Conservation (phyloP, 1,140 invertebrate species). For the Apolygus lucorum region DNA sequence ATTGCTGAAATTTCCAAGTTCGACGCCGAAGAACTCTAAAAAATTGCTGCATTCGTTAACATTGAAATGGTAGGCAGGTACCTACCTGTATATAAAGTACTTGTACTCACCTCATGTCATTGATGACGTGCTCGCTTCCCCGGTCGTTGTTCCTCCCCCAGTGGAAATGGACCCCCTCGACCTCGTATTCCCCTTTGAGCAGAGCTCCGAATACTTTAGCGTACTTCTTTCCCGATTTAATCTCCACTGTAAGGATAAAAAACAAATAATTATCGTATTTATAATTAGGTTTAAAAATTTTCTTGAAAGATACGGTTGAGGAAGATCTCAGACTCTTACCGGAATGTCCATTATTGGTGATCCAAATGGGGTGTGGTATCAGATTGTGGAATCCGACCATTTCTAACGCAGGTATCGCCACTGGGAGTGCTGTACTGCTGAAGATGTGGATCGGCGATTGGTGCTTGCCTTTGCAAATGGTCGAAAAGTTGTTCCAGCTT, state of each 20-base stretch:
- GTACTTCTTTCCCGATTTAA: conserved; percentile 24
- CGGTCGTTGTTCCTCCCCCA: conserved; percentile 60
- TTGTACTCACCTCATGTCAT: conserved; percentile 43
- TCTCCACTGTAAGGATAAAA: conserved; percentile 27
- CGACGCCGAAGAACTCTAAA: too few relatives aligned
- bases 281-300: not conserved
- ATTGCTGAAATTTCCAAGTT: too few relatives aligned
- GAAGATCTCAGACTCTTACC: conserved; percentile 41
- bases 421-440: conserved; percentile 47
- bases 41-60: too few relatives aligned
- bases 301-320: not conserved
- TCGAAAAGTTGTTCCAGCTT: not conserved
- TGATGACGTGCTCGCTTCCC: conserved; percentile 71
- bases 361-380: conserved; percentile 47
- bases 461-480: conserved; percentile 33
- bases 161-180: conserved; percentile 72
- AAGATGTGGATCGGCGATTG: conserved; percentile 57
- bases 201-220: conserved; percentile 31
- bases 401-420: conserved; percentile 58
- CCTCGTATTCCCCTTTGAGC: conserved; percentile 33
- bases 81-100: too few relatives aligned
- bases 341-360: conserved; percentile 59
- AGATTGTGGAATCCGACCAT: conserved; percentile 59
- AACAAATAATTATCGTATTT: not conserved
- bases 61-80: too few relatives aligned